Base-by-base conservation (phyloP, 2,113 vertebrate species). In the Bujurquina vittata region DNA sequence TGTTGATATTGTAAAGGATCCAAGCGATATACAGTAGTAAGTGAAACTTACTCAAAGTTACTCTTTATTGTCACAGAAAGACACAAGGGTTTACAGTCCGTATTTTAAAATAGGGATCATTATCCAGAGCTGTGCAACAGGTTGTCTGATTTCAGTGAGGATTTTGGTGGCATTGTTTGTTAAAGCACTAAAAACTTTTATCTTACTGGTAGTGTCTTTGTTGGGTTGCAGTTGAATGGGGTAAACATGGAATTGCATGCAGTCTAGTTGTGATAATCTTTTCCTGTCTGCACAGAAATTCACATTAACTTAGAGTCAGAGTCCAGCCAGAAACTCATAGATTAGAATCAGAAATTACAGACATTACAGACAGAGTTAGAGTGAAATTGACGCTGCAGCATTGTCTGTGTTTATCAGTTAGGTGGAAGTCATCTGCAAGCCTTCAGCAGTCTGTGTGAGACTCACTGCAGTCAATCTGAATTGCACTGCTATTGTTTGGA, bases 391-490 rank as follows among this genome's bases (percentile, higher is more conserved):
- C n/a, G n/a, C 0, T 69, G 40, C 18, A 29, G 29, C 29, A 43
- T 15, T 49, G 1, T 29, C 65, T 7, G 23, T 43, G 26, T 7
- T 29, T 69, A 17, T 69, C 29, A 69, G 49, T 69, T 69, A 29
- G 23, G 49, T 2, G 17, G 43, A 2, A 69, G 11, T 1, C 49
- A 20, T 49, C 46, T 0, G 2, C 1, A 0, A 29, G 49, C 49
- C 0, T 0, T 69, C 17, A 0, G 9, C 43, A 49, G 22, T 18
- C 23, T 49, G 23, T 0, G 5, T 49, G 65, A 3, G 3, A 69
- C 15, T 49, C 40, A 69, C 5, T 69, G 65, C 43, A 12, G 15
- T 69, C 10, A 29, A 49, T 69, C 63, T 49, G 43, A 49, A 23
- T 49, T 15, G 18, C 23, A 69, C 65, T 9, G 29, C 9, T 17